Conservation (phyloP, 2,888 invertebrate genomes). For the Chalcis sispes region DNA sequence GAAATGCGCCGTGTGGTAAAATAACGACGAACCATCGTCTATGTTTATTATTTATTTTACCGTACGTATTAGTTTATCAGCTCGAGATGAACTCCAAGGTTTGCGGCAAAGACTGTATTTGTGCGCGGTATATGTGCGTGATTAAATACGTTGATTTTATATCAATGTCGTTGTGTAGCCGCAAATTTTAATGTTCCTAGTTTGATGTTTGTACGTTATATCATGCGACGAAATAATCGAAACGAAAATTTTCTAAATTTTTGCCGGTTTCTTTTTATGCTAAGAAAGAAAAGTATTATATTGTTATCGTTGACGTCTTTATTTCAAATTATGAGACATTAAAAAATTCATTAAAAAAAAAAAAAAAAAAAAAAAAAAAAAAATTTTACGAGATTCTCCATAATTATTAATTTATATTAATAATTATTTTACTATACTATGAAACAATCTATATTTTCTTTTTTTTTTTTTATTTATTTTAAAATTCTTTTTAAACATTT, state of each 20-base stretch:
- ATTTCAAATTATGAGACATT: not conserved
- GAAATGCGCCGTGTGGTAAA: slow-evolving; percentile 81
- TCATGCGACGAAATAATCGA: not conserved
- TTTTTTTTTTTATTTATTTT: too few species aligned
- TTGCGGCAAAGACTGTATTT: not conserved
- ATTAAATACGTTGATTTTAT: too few species aligned
- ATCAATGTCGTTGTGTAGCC: too few species aligned
- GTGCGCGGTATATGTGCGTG: not conserved
- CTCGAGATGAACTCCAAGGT: not conserved
- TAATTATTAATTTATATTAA: too few species aligned
- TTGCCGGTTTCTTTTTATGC: not conserved
- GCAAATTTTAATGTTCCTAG: not conserved
- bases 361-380: too few species aligned
- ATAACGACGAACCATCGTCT: not conserved
- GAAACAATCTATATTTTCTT: too few species aligned
- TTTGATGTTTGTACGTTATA: not conserved
- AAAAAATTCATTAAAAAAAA: too few species aligned
- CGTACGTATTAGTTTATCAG: too few species aligned
- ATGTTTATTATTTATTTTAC: not conserved
- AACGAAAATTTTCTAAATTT: not conserved
- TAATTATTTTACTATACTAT: too few species aligned
- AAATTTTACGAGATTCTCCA: too few species aligned
- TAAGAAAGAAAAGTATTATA: too few species aligned
- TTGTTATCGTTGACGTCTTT: not conserved
- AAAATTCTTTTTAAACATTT: too few species aligned